Evolutionary conservation across 2,113 vertebrate genomes (phyloP).

Genomic region (Saimiri boliviensis): DNA sequence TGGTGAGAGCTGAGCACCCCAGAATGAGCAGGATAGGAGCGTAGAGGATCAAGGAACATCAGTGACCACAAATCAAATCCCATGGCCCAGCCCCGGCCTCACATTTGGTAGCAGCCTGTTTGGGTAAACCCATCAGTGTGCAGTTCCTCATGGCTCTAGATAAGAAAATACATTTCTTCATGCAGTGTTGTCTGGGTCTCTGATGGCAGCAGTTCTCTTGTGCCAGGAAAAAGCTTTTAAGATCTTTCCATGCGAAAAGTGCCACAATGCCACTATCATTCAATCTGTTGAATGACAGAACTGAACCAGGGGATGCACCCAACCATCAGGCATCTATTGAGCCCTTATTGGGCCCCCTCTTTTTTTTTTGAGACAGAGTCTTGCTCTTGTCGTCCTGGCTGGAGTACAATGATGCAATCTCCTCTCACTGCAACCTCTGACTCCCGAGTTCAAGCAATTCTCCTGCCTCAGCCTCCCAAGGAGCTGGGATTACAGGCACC

Average conservation of each 20-base stretch:
- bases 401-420: too few species aligned
- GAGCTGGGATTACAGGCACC: too few species aligned
- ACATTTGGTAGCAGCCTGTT: background rate
- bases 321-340: rapidly evolving
- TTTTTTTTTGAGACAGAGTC: too few species aligned
- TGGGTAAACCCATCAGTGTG: background rate
- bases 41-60: background rate
- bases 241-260: background rate
- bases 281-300: background rate
- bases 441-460: too few species aligned
- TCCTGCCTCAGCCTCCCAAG: too few species aligned
- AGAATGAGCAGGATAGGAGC: background rate
- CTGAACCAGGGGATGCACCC: background rate
- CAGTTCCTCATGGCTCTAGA: background rate
- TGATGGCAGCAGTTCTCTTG: background rate
- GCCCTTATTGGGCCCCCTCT: background rate
- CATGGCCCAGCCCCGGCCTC: background rate
- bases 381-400: too few species aligned
- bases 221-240: background rate
- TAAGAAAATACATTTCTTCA: background rate
- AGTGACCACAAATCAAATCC: background rate
- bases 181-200: background rate
- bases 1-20: background rate
- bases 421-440: too few species aligned
- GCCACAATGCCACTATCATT: background rate